Evolutionary conservation across 2,797 vertebrate species (phyloP), one percentile per base, ranked within the genome.

Genomic region (Hydrolagus colliei): DNA sequence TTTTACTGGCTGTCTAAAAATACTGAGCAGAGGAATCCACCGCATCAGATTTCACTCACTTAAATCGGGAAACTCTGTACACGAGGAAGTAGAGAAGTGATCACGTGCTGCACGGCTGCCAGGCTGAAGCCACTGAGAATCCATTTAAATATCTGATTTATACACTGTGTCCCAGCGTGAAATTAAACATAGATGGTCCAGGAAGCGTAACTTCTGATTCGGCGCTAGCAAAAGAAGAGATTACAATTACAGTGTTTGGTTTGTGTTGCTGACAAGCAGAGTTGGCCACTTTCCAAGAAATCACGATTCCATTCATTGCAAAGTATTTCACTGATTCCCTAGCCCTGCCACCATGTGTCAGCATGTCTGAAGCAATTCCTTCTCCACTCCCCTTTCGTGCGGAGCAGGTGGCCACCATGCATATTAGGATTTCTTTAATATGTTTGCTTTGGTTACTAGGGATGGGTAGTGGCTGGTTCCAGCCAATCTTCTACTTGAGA

Each of bases 381-480:
- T 84, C 68, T 71, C 79, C 16, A 71, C 52, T 68, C 41, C 65
- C 13, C 13, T n/a, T 82, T 84, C 71, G 22, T 84, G 65, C 67
- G 63, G 32, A 82, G 79, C 32, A 84, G 65, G 79, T 84, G 65
- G 79, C 79, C 32, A 35, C 11, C 65, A 52, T 35, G 16, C 32
- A 3, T 9, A 14, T 27, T 68, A 4, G 1, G 16, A 11, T 84
- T 52, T 41, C 32, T 84, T 71, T 20, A 71, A 52, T 71, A 11
- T 71, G 79, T 84, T 84, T 84, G 79, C 79, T 84, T 67, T 84
- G 79, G 65, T 84, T 84, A 84, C 79, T 41, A 35, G 7, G 18
- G 32, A 71, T 71, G 79, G 27, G 62, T 84, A 84, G 79, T 41
- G 65, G 32, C 79, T 77, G 75, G 14, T 77, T 20, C 2, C 52